These are phyloP conservation scores for Cynopterus brachyotis DNA, from an alignment of 2,113 vertebrate genomes.

Conservation along the genomic window DNA sequence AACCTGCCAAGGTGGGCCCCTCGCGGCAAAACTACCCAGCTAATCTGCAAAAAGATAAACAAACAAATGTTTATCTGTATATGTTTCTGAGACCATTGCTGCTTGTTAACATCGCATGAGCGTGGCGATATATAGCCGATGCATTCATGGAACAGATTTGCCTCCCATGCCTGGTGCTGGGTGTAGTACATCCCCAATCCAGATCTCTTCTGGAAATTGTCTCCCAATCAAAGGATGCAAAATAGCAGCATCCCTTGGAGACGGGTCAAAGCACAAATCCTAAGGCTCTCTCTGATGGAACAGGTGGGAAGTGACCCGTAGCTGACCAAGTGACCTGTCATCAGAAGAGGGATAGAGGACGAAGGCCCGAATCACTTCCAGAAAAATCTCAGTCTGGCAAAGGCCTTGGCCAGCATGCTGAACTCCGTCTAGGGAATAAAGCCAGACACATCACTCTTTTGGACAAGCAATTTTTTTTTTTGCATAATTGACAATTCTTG, in stretches of 20 bases:
- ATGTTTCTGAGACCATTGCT: neutral
- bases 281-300: neutral
- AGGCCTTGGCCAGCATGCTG: neutral
- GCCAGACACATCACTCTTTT: slow-evolving; percentile 79
- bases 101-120: neutral
- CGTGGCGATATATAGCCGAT: rapidly evolving
- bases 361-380: neutral
- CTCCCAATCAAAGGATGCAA: neutral
- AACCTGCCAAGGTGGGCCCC: neutral
- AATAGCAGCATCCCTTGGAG: neutral
- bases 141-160: neutral
- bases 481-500: slow-evolving; percentile 87
- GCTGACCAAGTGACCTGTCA: neutral
- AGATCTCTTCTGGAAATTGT: neutral
- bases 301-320: neutral
- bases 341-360: neutral
- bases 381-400: slow-evolving; percentile 41
- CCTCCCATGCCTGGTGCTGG: neutral
- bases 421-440: slow-evolving; percentile 81
- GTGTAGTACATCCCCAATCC: neutral
- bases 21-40: neutral
- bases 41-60: neutral
- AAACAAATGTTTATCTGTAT: rapidly evolving
- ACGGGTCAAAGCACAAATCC: neutral
- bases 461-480: slow-evolving; percentile 75